A percentile compares a stretch with the other conserved stretches of the same genome.
Evolutionary conservation across 2,888 invertebrate species (phyloP).

Genomic region (Drosophila setosimentum): DNA sequence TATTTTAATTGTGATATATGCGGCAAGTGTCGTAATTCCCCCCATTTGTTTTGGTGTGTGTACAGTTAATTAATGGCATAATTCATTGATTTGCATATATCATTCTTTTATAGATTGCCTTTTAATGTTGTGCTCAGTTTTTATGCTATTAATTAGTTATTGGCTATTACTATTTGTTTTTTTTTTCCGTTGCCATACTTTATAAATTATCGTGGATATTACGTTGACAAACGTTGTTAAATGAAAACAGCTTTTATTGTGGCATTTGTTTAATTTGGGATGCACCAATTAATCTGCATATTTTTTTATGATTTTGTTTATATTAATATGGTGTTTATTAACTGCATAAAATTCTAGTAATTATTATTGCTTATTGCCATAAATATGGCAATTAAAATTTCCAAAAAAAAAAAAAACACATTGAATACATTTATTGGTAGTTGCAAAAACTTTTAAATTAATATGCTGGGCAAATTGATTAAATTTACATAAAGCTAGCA

Average conservation of each 20-base stretch:
- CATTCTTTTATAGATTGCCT: slow-evolving; percentile 33
- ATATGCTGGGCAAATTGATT: background rate
- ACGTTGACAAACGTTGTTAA: slow-evolving; percentile 8
- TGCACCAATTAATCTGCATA: background rate
- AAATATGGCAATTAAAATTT: background rate
- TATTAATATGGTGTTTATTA: background rate
- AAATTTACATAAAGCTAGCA: background rate
- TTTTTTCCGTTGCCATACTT: background rate
- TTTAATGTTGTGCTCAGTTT: slow-evolving; percentile 32
- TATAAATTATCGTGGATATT: slow-evolving; percentile 10
- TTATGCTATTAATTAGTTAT: slow-evolving; percentile 23
- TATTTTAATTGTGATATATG: slow-evolving; percentile 46
- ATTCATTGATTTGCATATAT: slow-evolving; percentile 51
- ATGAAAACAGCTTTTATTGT: slow-evolving; percentile 7
- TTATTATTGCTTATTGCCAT: background rate
- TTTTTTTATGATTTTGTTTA: background rate
- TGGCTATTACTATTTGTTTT: background rate
- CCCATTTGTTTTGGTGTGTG: slow-evolving; percentile 3
- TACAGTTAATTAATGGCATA: slow-evolving; percentile 47
- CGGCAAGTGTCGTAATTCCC: slow-evolving; percentile 14
- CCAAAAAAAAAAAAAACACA: no score
- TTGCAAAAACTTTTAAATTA: no score
- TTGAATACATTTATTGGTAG: background rate
- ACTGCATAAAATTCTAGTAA: background rate
- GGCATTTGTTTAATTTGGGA: background rate